Evolutionary conservation across 2,113 vertebrate species (phyloP), one percentile per base, ranked within the genome.

Genomic region (Leptocoma aspasia): DNA sequence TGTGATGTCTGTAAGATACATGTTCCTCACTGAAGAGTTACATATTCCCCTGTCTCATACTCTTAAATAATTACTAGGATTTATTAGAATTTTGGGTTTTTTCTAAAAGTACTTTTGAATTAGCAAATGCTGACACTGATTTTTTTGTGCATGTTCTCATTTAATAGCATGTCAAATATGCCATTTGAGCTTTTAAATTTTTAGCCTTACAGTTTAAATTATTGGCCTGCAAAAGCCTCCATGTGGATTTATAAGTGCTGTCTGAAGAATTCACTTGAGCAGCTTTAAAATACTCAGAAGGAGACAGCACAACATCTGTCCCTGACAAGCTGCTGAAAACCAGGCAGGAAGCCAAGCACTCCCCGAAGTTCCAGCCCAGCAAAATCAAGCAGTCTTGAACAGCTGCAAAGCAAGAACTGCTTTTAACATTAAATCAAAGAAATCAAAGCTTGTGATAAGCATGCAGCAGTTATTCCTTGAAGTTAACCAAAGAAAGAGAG

Each of bases 301-400:
- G 90, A 96, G 92, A 96, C 88, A 92, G 90, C 86, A 84, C 73
- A 96, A 93, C 95, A 97, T 97, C 96, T 96, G 93, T 89, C 94
- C 82, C 31, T 82, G 82, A 95, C 95, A 97, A 89, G 92, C 90
- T 86, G 90, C 94, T 92, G 72, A 93, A 94, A 92, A 81, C 28
- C 76, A 94, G 94, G 95, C 96, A 95, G 72, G 41, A 86, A 84
- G 95, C 94, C 96, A 97, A 93, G 86, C 64, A 89, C 86, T 89
- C 50, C 57, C 54, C 23, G 12, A 93, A 90, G 85, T 94, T 95
- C 57, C 86, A 90, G 52, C 61, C 95, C 80, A 86, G 82, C 41
- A 93, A 90, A 94, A 88, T 20, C 81, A 84, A 72, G 80, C 64
- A 37, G 37, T 57, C 80, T 52, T 33, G 18, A 96, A 75, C 90